Base-by-base conservation (phyloP, 2,888 invertebrate species). In the Hermaeophaga mercurialis region DNA sequence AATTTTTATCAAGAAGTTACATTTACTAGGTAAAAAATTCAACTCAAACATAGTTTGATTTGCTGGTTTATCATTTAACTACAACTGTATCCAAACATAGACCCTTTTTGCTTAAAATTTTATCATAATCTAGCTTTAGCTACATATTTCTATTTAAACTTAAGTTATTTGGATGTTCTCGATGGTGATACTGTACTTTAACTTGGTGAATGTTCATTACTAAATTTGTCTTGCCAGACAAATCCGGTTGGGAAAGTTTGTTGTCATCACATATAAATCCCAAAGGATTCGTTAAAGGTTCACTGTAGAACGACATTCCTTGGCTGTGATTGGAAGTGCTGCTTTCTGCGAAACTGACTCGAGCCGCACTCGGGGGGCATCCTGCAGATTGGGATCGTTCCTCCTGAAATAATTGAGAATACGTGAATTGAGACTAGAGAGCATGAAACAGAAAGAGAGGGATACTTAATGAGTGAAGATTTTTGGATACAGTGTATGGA, bases 231-330 rank as follows among this genome's bases (percentile, higher is more conserved):
- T 46, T 58, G 22, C 63, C 65, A 56, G 66, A 65, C 65, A 65
- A 52, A 45, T 59, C 63, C 44, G 46, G 60, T 24, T 64, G 63
- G 12, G 62, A 62, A 24, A 39, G 46, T 45, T 60, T 53, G 44
- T 43, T 54, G 12, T 58, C 58, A 38, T 59, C 60, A 46, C 55
- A 34, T 28, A 54, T 34, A 12, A 54, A 24, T 15, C 58, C 61
- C 43, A 43, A 44, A 15, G 46, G 36, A 59, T 34, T 45, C 36
- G 56, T 43, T 46, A 66, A 44, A 0, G 72, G 74, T 38, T 74
- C 74, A 50, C 73, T 73, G 65, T 74, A 73, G 56, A 71, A 73
- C 11, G 68, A 70, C 17, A 67, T 56, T 24, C 66, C 61, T 41
- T 59, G 67, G 36, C 64, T 60, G 4, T 61, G 61, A 26, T 54